These are phyloP conservation scores for Gasteruption jaculator DNA, from an alignment of 2,888 invertebrate species.

Conservation along the genomic window DNA sequence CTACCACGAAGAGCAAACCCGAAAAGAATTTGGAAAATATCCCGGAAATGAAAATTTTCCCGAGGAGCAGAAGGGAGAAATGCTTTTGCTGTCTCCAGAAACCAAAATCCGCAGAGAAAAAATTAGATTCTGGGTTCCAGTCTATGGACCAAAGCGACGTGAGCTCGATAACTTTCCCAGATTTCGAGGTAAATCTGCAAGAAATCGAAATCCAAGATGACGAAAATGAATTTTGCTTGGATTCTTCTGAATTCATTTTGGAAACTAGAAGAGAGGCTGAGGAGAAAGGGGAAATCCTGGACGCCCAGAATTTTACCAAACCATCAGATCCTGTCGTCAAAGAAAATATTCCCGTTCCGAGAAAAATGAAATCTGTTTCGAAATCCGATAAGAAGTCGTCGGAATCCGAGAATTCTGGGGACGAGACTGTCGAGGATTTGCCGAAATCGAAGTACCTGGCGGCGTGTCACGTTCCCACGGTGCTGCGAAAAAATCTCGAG, in stretches of 20 bases:
- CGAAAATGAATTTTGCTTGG: too few species aligned
- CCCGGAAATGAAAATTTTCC: conserved; percentile 33
- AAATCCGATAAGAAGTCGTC: conserved; percentile 27
- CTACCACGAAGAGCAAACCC: conserved; percentile 5
- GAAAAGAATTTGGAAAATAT: conserved; percentile 25
- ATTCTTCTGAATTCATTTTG: too few species aligned
- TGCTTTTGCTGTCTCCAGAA: conserved; percentile 42
- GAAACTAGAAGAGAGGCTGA: conserved; percentile 3
- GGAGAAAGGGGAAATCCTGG: neutral
- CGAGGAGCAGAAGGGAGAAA: conserved; percentile 35
- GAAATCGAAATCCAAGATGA: too few species aligned
- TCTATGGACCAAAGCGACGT: conserved; percentile 20
- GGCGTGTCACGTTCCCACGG: conserved; percentile 41
- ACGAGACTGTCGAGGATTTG: conserved; percentile 22
- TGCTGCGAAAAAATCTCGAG: conserved; percentile 39
- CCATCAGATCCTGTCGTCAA: conserved; percentile 11
- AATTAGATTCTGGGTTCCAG: too few species aligned
- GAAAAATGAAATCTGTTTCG: conserved; percentile 18
- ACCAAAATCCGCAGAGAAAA: conserved; percentile 16
- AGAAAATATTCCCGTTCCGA: too few species aligned
- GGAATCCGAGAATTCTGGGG: conserved; percentile 29
- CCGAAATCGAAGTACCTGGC: conserved; percentile 33
- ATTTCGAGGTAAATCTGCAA: conserved; percentile 13
- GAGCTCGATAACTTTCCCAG: conserved; percentile 17
- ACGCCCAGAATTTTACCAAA: conserved; percentile 1